Evolutionary conservation across 2,113 vertebrate genomes (phyloP).

Genomic region (Gopherus evgoodei): DNA sequence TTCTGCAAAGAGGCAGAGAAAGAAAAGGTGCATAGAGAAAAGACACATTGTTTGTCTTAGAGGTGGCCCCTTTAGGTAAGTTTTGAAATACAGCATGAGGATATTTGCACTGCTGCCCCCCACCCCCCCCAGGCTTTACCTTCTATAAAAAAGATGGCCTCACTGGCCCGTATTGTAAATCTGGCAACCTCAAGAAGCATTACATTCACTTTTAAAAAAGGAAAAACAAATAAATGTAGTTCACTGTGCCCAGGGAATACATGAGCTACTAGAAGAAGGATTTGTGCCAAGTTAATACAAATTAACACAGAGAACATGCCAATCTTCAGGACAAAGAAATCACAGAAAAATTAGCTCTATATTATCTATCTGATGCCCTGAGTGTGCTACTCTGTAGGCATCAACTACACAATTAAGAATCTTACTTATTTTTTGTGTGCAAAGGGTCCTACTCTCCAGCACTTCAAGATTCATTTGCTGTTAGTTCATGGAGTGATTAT

Average conservation of each 20-base stretch:
- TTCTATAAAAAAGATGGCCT: constrained; percentile 13
- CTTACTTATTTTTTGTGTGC: constrained; percentile 9
- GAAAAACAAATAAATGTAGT: background rate
- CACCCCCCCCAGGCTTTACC: background rate
- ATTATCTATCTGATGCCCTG: background rate
- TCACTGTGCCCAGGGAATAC: constrained; percentile 20
- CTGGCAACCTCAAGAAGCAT: background rate
- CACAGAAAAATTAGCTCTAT: constrained; percentile 15
- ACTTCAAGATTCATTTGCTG: background rate
- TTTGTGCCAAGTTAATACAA: constrained; percentile 26
- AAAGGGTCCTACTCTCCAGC: background rate
- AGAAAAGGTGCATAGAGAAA: background rate
- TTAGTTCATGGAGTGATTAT: background rate
- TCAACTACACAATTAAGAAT: constrained; percentile 9
- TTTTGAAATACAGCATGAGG: background rate
- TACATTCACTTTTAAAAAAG: background rate
- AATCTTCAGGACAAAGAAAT: background rate
- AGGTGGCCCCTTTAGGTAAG: background rate
- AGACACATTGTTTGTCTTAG: background rate
- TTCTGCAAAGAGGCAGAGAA: background rate
- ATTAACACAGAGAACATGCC: background rate
- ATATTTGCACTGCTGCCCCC: background rate
- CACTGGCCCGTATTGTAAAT: constrained; percentile 12
- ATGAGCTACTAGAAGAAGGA: constrained; percentile 19
- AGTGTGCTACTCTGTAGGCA: background rate